Conservation (phyloP, 2,113 vertebrate genomes). For the Hyla sarda region DNA sequence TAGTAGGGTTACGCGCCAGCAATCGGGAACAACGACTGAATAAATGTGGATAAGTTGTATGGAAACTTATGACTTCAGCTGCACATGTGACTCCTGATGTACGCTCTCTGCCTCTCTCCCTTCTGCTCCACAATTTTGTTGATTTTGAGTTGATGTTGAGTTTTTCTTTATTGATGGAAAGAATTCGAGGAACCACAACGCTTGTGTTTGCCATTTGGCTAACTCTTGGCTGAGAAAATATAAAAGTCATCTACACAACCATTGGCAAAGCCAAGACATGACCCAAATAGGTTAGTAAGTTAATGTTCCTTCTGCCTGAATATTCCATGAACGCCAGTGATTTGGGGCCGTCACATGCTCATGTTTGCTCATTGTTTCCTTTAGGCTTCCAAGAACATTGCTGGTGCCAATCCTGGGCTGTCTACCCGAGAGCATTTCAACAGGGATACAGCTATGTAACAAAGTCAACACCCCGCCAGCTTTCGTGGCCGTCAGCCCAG, state of each 20-base stretch:
- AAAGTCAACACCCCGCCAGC: constrained; percentile 2
- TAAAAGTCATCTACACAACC: background rate
- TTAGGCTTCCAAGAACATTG: constrained; percentile 19
- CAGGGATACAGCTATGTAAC: constrained; percentile 31
- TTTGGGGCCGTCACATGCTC: background rate
- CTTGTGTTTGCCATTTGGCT: background rate
- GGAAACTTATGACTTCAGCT: no score
- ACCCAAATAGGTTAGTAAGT: constrained; percentile 25
- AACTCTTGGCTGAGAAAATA: background rate
- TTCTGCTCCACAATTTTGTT: background rate
- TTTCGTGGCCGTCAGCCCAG: constrained; percentile 30
- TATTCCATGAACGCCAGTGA: background rate
- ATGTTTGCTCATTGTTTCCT: constrained; percentile 18
- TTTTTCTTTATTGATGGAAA: background rate
- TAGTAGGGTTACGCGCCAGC: no score
- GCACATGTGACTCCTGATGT: no score
- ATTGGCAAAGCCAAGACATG: background rate
- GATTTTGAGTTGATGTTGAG: no score
- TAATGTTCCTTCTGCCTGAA: background rate
- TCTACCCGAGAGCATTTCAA: background rate
- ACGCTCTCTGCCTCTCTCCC: background rate
- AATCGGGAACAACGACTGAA: no score
- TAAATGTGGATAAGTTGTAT: no score
- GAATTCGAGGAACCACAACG: background rate
- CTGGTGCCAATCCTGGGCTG: background rate